These are phyloP conservation scores for Cuculus canorus DNA, from an alignment of 2,797 vertebrate genomes.

Conservation along the genomic window DNA sequence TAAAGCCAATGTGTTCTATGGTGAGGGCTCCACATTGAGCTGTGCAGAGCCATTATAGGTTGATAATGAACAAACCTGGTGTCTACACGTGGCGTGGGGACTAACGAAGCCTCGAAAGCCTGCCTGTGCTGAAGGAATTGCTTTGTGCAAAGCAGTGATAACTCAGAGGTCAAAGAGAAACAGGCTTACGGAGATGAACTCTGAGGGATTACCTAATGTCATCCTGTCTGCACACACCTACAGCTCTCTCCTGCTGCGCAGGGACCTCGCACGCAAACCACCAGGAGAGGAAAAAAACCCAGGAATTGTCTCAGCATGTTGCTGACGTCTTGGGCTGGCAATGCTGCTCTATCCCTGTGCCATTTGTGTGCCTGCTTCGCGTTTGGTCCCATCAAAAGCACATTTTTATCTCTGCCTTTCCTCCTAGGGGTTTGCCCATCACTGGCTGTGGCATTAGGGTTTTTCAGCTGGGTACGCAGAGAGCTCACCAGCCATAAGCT, in stretches of 20 bases:
- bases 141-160: not conserved
- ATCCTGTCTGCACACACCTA: not conserved
- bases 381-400: not conserved
- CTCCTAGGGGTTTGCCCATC: not conserved
- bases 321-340: accelerated
- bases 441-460: accelerated
- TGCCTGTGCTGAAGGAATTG: not conserved
- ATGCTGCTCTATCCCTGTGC: not conserved
- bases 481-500: not conserved
- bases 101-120: not conserved
- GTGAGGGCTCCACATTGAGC: accelerated
- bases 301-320: accelerated
- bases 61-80: accelerated
- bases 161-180: not conserved
- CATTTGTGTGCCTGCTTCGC: not conserved
- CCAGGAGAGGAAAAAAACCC: accelerated
- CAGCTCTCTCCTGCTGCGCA: not conserved
- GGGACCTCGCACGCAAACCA: not conserved
- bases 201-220: not conserved
- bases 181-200: not conserved
- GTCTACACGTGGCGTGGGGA: not conserved
- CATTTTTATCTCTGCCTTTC: not conserved
- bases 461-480: accelerated
- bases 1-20: accelerated
- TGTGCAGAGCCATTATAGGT: accelerated